Evolutionary conservation across 2,113 vertebrate genomes (phyloP).

Genomic region (Tragelaphus buxtoni): DNA sequence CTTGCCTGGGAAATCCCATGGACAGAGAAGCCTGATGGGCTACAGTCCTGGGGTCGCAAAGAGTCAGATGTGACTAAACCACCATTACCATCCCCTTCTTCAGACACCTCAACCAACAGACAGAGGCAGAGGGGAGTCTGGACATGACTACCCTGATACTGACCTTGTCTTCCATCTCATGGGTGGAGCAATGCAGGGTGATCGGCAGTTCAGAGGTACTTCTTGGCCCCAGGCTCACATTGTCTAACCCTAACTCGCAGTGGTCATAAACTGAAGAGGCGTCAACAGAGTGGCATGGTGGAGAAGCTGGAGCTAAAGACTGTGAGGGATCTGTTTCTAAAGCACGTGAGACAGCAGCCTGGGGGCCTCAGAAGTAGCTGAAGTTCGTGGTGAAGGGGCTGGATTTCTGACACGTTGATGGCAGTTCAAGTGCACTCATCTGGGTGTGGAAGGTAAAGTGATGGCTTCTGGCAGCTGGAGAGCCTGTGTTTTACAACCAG

Average conservation of each 20-base stretch:
- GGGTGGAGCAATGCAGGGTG: accelerated
- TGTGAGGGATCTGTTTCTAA: neutral
- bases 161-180: neutral
- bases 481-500: neutral
- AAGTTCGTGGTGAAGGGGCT: neutral
- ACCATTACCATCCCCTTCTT: neutral
- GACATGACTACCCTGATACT: neutral
- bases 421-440: neutral
- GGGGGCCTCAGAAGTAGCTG: neutral
- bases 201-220: neutral
- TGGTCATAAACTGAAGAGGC: neutral
- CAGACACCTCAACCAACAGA: neutral
- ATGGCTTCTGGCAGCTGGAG: neutral
- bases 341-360: neutral
- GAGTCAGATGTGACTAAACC: neutral
- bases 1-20: neutral
- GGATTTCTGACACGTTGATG: neutral
- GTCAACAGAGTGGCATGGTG: neutral
- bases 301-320: neutral
- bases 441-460: neutral
- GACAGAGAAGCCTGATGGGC: neutral
- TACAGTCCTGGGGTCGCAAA: accelerated
- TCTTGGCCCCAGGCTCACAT: neutral
- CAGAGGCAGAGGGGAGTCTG: neutral
- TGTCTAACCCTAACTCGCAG: too few species aligned